A percentile compares a stretch with the other conserved stretches of the same genome.
Evolutionary conservation across 2,113 vertebrate species (phyloP).

Genomic region (Prunella fulvescens): DNA sequence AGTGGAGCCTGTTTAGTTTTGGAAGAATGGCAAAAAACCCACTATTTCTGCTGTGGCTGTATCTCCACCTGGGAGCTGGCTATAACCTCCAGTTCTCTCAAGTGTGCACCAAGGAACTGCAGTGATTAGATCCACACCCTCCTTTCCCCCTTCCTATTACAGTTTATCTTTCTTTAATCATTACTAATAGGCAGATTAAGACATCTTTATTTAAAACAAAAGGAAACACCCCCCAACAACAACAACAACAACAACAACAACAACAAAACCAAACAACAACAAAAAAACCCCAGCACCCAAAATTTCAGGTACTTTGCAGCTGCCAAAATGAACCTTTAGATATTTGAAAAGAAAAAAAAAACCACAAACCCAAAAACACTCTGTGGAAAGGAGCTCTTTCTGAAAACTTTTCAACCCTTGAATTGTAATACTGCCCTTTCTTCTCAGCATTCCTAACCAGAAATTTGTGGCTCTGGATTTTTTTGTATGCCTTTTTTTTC

Average conservation of each 20-base stretch:
- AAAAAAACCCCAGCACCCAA: neutral
- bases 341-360: neutral
- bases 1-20: neutral
- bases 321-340: neutral
- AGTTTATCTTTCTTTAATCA: neutral
- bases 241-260: no score
- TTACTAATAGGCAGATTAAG: neutral
- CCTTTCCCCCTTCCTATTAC: neutral
- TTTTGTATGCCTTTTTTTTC: neutral
- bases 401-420: neutral
- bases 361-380: fast-evolving
- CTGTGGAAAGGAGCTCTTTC: neutral
- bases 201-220: neutral
- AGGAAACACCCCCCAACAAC: neutral
- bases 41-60: neutral
- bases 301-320: neutral
- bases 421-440: neutral
- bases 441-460: neutral
- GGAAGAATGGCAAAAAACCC: neutral
- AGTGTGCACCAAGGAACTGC: neutral
- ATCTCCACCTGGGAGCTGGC: neutral
- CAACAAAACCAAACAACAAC: neutral
- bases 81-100: neutral
- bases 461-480: neutral
- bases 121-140: neutral